Conservation (phyloP, 1,140 invertebrate species). For the Epicauta chinensis region DNA sequence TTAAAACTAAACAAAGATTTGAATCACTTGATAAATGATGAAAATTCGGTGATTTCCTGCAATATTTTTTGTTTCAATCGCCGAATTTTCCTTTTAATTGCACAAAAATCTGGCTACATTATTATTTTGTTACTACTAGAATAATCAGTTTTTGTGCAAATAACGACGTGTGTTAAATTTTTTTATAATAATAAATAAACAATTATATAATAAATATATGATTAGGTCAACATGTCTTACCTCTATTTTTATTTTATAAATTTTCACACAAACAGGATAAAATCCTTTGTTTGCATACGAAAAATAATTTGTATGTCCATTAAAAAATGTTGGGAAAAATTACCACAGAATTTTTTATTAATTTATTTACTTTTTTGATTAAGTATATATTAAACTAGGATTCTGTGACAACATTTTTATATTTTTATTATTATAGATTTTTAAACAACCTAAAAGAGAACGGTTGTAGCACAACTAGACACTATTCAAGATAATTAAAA, state of each 20-base stretch:
- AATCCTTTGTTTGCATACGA: conserved; percentile 18
- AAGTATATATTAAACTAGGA: background rate
- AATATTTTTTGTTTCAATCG: no score
- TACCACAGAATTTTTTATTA: conserved; percentile 8
- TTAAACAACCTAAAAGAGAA: conserved; percentile 31
- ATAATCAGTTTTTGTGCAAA: conserved; percentile 4
- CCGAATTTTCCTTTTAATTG: no score
- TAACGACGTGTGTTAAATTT: background rate
- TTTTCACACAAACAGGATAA: conserved; percentile 15
- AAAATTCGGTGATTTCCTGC: no score
- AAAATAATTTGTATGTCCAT: conserved; percentile 17
- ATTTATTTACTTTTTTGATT: no score
- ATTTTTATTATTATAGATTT: conserved; percentile 9
- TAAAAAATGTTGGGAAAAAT: conserved; percentile 15
- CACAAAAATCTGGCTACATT: no score
- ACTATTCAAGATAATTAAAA: conserved; percentile 2
- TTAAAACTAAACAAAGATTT: no score
- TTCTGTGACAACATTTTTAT: conserved; percentile 13
- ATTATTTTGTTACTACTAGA: no score
- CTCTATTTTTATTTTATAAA: conserved; percentile 7
- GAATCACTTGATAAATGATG: no score
- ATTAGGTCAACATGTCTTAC: conserved; percentile 16
- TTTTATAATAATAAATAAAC: background rate
- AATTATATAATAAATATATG: background rate
- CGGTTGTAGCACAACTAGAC: conserved; percentile 19